A percentile compares a stretch with the other conserved stretches of the same genome.
Conservation (phyloP, 2,797 vertebrate genomes). For the Miichthys miiuy region DNA sequence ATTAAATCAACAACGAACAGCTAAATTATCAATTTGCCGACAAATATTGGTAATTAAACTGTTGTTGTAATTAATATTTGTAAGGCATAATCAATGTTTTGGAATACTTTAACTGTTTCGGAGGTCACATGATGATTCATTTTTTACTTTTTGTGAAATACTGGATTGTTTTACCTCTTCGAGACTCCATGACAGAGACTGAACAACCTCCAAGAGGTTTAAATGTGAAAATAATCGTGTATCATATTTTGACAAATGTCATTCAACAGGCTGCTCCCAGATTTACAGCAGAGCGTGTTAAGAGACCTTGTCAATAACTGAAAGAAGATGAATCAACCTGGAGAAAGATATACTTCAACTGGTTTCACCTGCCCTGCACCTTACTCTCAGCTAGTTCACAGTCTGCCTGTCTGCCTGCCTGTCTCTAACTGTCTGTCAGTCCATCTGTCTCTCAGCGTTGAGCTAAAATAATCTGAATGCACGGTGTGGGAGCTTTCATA, state of each 20-base stretch:
- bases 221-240: neutral
- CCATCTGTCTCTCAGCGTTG: constrained; percentile 48
- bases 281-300: neutral
- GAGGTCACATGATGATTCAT: neutral
- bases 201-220: neutral
- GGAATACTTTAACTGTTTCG: neutral
- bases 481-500: constrained; percentile 26
- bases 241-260: neutral
- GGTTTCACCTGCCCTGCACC: constrained; percentile 19
- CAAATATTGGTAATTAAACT: neutral
- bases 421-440: constrained; percentile 27
- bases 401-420: neutral
- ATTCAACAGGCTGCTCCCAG: neutral
- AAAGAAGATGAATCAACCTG: constrained; percentile 9
- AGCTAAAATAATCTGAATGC: constrained; percentile 50
- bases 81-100: neutral
- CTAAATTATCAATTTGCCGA: neutral
- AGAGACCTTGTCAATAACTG: constrained; percentile 24
- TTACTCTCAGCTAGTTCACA: constrained; percentile 1
- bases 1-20: neutral
- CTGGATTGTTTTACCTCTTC: neutral
- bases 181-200: neutral
- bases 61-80: neutral
- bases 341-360: neutral
- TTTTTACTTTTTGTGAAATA: neutral